phyloP scores from a whole-genome alignment of 2,113 vertebrate genomes.

The Triplophysa tibetana region DNA sequence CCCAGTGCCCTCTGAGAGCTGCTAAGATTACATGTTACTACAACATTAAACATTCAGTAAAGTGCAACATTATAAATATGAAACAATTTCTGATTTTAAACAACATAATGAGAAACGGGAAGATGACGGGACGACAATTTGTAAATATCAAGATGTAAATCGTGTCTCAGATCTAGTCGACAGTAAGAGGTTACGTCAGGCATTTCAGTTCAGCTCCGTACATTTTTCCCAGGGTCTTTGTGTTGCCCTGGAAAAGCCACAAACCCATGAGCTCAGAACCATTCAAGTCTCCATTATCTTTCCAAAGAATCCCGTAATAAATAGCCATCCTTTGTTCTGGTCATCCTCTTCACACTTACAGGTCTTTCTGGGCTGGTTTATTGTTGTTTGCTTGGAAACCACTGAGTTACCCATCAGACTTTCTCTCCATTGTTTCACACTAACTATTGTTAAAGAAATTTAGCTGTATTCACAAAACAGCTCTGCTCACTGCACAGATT shows the following conservation, averaged over 20 bases:
- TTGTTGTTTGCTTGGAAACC: slow-evolving; percentile 23
- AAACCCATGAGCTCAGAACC: not conserved
- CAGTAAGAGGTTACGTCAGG: too few relatives aligned
- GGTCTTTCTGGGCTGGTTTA: not conserved
- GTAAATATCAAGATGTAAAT: too few relatives aligned
- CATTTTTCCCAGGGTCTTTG: not conserved
- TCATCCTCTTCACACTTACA: not conserved
- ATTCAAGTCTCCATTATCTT: not conserved
- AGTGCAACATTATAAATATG: not conserved
- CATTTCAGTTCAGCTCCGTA: not conserved
- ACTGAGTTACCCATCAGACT: not conserved
- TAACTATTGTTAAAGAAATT: too few relatives aligned
- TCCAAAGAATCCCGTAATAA: slow-evolving; percentile 1
- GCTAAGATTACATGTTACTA: not conserved
- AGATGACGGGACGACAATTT: too few relatives aligned
- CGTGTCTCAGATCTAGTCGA: too few relatives aligned
- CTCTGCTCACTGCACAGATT: too few relatives aligned
- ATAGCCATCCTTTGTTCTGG: not conserved
- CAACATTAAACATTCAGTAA: not conserved
- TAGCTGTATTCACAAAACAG: too few relatives aligned
- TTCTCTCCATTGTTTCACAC: too few relatives aligned
- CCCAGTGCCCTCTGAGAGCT: not conserved
- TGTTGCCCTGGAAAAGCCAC: slow-evolving; percentile 8
- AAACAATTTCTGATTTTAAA: not conserved
- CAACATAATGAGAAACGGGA: not conserved